Base-by-base conservation (phyloP, 2,797 vertebrate genomes). In the Rachycentron canadum region DNA sequence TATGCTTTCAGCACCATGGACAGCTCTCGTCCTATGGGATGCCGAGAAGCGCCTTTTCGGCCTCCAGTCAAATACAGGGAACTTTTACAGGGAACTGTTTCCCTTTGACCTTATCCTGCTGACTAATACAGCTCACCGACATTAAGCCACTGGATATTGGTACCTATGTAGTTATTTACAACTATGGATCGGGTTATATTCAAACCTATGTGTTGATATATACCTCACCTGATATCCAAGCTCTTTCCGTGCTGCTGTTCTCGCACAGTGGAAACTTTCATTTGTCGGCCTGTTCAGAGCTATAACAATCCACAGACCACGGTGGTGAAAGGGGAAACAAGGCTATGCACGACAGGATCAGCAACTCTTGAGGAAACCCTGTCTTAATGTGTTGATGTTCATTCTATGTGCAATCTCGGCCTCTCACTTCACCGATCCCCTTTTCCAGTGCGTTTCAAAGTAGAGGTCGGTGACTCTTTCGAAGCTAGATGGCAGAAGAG, bases 401-500 rank as follows among this genome's bases (percentile, higher is more conserved):
- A 43, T 50, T 76, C 60, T 75, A 40, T 69, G 78, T 71, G 71
- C 62, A 76, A 77, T 86, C 86, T 66, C 69, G 10, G 41, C 65
- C 59, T 57, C 62, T 75, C 65, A 14, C 78, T 69, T 41, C 67
- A 11, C 45, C 21, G 23, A 69, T 55, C 72, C 21, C 52, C 53
- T 28, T 49, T 16, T 14, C 21, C 26, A 43, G 59, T 34, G 55
- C 26, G 9, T 74, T 69, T 85, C 52, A 78, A 58, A 88, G 78
- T 23, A 26, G 78, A 89, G 88, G 83, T 86, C 86, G 83, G 80
- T 40, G 86, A 83, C 83, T 95, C 85, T 90, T 89, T 89, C 81
- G 90, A 89, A 93, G 92, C 93, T 94, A 95, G 94, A 91, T 95
- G 95, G 94, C 95, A 91, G 94, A 94, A 94, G 94, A 95, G 92